phyloP scores from a whole-genome alignment of 2,888 invertebrate genomes.

The Dryocosmus kuriphilus region DNA sequence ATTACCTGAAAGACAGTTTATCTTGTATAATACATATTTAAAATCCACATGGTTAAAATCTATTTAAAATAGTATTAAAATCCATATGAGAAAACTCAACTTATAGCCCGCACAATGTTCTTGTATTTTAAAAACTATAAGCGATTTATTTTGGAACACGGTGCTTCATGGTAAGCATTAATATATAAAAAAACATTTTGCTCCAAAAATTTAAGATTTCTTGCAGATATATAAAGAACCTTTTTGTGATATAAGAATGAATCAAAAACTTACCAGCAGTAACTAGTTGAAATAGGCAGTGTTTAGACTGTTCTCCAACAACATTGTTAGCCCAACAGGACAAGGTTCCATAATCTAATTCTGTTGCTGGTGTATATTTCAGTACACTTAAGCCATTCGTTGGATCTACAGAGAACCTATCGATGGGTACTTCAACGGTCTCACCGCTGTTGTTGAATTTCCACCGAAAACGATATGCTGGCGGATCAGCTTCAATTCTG shows the following conservation, averaged over 20 bases:
- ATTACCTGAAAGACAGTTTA: too few species aligned
- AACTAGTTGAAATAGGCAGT: conserved; percentile 93
- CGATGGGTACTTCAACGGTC: conserved; percentile 89
- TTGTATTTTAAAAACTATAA: too few species aligned
- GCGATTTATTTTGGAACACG: too few species aligned
- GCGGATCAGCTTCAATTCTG: conserved; percentile 95
- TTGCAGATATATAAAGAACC: too few species aligned
- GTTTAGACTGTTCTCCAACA: conserved; percentile 89
- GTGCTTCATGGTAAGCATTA: too few species aligned
- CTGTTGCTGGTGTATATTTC: conserved; percentile 80
- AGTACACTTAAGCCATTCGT: conserved; percentile 83
- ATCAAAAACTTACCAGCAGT: conserved; percentile 86
- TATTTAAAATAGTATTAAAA: too few species aligned
- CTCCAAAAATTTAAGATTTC: too few species aligned
- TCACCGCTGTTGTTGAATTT: conserved; percentile 97
- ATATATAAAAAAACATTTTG: too few species aligned
- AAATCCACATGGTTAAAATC: too few species aligned
- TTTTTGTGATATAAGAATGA: not conserved
- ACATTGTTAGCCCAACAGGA: conserved; percentile 92
- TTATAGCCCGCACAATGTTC: too few species aligned
- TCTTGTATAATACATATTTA: too few species aligned
- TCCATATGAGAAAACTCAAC: too few species aligned
- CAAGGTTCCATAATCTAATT: conserved; percentile 91
- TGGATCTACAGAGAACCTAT: conserved; percentile 85
- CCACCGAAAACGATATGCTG: conserved; percentile 93